These are phyloP conservation scores for Luehdorfia chinensis DNA, from an alignment of 1,140 invertebrate species.

Conservation along the genomic window DNA sequence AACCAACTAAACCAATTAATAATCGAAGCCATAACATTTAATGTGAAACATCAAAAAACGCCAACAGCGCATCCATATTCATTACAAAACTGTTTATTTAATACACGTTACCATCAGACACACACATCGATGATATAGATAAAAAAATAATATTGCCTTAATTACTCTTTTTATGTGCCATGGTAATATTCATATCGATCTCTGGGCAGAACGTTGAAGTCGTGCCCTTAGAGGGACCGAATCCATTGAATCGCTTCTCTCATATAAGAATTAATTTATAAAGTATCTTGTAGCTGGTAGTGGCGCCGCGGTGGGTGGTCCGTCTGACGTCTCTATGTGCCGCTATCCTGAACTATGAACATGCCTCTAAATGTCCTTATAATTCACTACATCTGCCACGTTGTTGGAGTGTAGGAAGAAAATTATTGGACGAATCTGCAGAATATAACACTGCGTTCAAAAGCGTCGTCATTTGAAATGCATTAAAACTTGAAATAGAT, in stretches of 20 bases:
- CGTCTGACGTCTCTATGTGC: slow-evolving; percentile 62
- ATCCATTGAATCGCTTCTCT: slow-evolving; percentile 9
- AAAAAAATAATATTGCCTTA: slow-evolving; percentile 8
- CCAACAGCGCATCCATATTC: slow-evolving; percentile 8
- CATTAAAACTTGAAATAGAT: too few species aligned
- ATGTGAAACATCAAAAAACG: slow-evolving; percentile 10
- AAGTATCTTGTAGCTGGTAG: slow-evolving; percentile 25
- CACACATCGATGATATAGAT: neutral
- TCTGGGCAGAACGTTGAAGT: neutral
- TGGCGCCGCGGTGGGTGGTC: slow-evolving; percentile 54
- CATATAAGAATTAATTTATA: slow-evolving; percentile 22
- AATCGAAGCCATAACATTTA: slow-evolving; percentile 14
- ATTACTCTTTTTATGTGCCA: slow-evolving; percentile 1
- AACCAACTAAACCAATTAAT: slow-evolving; percentile 12
- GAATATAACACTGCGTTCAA: too few species aligned
- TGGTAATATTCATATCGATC: neutral
- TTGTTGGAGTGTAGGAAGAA: slow-evolving; percentile 31
- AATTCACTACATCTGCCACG: slow-evolving; percentile 67
- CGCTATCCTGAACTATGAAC: slow-evolving; percentile 38
- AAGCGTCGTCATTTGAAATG: too few species aligned
- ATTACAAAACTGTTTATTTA: slow-evolving; percentile 13
- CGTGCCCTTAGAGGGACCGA: neutral
- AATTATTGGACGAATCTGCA: neutral
- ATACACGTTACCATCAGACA: neutral
- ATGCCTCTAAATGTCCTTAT: slow-evolving; percentile 67